Conservation (phyloP, 2,797 vertebrate species). For the Anisognathus igniventris region DNA sequence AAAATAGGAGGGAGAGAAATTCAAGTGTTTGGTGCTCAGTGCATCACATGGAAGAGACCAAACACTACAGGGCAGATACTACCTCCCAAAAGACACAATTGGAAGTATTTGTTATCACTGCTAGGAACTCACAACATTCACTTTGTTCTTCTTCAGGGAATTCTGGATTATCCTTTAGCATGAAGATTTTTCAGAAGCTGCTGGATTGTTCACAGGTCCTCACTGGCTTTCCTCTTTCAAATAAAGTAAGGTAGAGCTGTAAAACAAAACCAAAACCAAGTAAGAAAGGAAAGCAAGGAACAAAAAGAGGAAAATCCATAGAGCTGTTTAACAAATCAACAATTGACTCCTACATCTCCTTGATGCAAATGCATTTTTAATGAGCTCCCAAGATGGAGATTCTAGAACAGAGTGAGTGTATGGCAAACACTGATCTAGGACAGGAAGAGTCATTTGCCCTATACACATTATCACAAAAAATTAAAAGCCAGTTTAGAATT, state of each 20-base stretch:
- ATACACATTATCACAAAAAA: background rate
- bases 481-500: constrained; percentile 8
- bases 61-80: background rate
- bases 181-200: constrained; percentile 58
- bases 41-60: background rate
- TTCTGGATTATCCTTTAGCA: constrained; percentile 65
- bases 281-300: constrained; percentile 21
- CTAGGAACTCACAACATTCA: constrained; percentile 80
- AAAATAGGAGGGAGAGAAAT: background rate
- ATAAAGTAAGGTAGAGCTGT: constrained; percentile 53
- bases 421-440: background rate
- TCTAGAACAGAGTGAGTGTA: background rate
- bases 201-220: constrained; percentile 18
- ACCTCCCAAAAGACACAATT: background rate
- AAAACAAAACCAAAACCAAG: constrained; percentile 25
- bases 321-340: background rate
- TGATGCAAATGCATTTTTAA: constrained; percentile 23
- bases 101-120: background rate
- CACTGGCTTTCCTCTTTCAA: constrained; percentile 60
- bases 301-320: background rate
- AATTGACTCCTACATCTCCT: background rate
- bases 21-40: background rate
- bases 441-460: background rate
- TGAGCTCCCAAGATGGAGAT: background rate
- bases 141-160: constrained; percentile 49